A percentile compares a stretch with the other conserved stretches of the same genome.
Conservation (phyloP, 2,113 vertebrate species). For the Genyomyrus donnyi region DNA sequence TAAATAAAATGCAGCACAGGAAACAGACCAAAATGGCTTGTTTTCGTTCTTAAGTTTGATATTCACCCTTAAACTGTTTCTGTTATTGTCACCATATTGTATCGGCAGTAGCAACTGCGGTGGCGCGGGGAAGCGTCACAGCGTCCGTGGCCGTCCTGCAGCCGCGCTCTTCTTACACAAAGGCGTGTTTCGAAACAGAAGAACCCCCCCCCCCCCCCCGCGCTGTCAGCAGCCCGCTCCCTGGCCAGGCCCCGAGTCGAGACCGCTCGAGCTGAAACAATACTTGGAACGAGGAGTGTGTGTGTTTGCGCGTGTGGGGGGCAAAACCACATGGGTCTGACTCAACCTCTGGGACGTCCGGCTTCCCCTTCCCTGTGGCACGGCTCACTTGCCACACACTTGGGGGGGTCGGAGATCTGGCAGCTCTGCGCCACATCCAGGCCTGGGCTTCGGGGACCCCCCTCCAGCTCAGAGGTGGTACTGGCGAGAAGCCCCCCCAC, state of each 20-base stretch:
- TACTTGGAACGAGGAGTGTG: constrained; percentile 39
- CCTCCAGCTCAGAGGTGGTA: background rate
- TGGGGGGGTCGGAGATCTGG: background rate
- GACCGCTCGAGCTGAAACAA: constrained; percentile 50
- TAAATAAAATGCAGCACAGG: background rate
- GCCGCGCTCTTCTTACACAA: constrained; percentile 38
- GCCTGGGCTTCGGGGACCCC: background rate
- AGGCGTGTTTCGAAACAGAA: constrained; percentile 51
- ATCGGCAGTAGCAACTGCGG: background rate
- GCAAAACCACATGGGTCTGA: constrained; percentile 47
- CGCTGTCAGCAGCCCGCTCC: background rate
- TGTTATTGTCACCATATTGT: no score
- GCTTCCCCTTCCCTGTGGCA: constrained; percentile 32
- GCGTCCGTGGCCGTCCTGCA: constrained; percentile 23
- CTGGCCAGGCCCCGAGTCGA: constrained; percentile 32
- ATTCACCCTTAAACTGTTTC: background rate
- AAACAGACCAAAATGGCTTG: background rate
- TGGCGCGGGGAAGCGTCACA: background rate
- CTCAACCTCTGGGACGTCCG: constrained; percentile 39
- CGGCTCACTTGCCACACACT: constrained; percentile 2
- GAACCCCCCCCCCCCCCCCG: constrained; percentile 28
- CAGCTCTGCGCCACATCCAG: background rate
- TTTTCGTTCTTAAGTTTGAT: background rate
- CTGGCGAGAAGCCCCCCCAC: background rate
- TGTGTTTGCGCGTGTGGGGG: constrained; percentile 28